Conservation (phyloP, 2,888 invertebrate species). For the Rhagonycha lutea region DNA sequence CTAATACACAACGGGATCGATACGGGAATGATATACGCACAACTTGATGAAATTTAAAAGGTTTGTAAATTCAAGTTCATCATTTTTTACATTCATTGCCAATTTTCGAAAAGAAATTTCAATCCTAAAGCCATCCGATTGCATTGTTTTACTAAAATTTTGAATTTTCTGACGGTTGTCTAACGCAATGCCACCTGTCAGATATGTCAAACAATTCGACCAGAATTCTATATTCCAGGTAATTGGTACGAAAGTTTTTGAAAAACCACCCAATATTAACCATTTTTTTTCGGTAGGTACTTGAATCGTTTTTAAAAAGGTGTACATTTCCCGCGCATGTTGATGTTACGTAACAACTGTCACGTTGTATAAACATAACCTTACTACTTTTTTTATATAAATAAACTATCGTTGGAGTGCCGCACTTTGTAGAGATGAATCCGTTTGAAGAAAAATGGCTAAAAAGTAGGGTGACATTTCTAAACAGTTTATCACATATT, state of each 20-base stretch:
- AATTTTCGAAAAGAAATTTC: not conserved
- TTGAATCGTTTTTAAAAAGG: not conserved
- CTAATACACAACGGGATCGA: conserved; percentile 22
- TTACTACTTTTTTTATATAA: not conserved
- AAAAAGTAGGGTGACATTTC: not conserved
- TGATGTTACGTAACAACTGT: not conserved
- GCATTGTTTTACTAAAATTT: not conserved
- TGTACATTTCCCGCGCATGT: not conserved
- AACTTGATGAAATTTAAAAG: not conserved
- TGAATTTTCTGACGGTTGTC: not conserved
- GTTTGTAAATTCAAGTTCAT: not conserved
- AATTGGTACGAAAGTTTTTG: not conserved
- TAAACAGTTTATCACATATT: conserved; percentile 1
- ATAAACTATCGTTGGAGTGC: not conserved
- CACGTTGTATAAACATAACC: not conserved
- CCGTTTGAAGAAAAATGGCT: not conserved
- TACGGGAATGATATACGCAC: conserved; percentile 6
- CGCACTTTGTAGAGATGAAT: not conserved
- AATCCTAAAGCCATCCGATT: not conserved
- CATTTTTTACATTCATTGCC: not conserved
- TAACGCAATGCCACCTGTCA: not conserved
- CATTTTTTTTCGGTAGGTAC: not conserved
- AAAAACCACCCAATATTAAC: not conserved
- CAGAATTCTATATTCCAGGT: not conserved
- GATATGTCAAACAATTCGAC: not conserved